Conservation (phyloP, 2,888 invertebrate genomes). For the Stictocephala bisonia region DNA sequence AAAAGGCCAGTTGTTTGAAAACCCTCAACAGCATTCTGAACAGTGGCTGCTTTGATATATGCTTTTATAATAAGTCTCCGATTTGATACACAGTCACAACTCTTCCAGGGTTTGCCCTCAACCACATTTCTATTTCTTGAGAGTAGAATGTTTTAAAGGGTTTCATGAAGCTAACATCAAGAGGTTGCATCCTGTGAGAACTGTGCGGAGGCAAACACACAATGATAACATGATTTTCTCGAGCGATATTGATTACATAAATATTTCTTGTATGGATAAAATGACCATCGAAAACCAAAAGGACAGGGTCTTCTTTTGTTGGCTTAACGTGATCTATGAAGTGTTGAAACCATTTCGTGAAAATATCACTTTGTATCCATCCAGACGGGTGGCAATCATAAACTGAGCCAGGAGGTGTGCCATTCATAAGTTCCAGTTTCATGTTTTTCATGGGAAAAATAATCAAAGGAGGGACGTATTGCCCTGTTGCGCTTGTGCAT, state of each 20-base stretch:
- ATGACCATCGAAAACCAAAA: slow-evolving; percentile 50
- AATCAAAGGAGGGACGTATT: slow-evolving; percentile 61
- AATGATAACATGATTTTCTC: slow-evolving; percentile 41
- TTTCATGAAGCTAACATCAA: slow-evolving; percentile 32
- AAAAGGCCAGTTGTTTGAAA: slow-evolving; percentile 48
- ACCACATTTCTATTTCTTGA: slow-evolving; percentile 45
- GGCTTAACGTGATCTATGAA: slow-evolving; percentile 56
- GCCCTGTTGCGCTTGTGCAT: slow-evolving; percentile 60
- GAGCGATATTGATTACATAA: slow-evolving; percentile 19
- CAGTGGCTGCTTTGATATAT: slow-evolving; percentile 58
- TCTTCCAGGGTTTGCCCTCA: slow-evolving; percentile 56
- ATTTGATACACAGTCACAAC: slow-evolving; percentile 50
- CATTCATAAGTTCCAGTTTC: slow-evolving; percentile 60
- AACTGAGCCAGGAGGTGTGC: slow-evolving; percentile 60
- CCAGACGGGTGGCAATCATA: slow-evolving; percentile 58
- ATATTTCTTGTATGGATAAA: slow-evolving; percentile 47
- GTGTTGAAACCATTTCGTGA: slow-evolving; percentile 61
- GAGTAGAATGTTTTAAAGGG: slow-evolving; percentile 46
- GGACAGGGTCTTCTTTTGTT: slow-evolving; percentile 52
- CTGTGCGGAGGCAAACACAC: slow-evolving; percentile 43
- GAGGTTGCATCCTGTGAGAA: slow-evolving; percentile 37
- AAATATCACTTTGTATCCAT: slow-evolving; percentile 61
- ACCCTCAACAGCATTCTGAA: slow-evolving; percentile 53
- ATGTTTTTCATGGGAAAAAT: slow-evolving; percentile 62
- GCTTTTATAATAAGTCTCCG: slow-evolving; percentile 54